Percentiles rank a stretch among this genome's conserved stretches.
Evolutionary conservation across 2,797 vertebrate genomes (phyloP).

Genomic region (Ataeniobius toweri): DNA sequence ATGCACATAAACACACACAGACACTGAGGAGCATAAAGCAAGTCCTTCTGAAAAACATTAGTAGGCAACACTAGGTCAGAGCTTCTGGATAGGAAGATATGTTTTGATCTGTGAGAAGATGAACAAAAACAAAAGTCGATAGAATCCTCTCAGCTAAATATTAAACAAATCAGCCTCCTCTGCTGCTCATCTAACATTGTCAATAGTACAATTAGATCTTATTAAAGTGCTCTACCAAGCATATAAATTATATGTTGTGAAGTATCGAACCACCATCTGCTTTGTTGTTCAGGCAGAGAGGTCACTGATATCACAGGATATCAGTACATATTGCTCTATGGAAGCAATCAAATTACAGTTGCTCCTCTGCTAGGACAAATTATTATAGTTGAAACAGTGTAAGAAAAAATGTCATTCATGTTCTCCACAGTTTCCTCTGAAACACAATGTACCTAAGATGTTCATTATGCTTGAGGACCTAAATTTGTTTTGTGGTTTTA

Average conservation of each 20-base stretch:
- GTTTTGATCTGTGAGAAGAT: conserved; percentile 76
- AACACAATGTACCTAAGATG: background rate
- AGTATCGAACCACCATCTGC: conserved; percentile 37
- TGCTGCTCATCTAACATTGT: conserved; percentile 61
- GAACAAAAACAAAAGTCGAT: conserved; percentile 75
- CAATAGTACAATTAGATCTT: conserved; percentile 73
- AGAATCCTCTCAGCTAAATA: conserved; percentile 72
- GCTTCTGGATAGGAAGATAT: conserved; percentile 68
- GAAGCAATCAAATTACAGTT: conserved; percentile 46
- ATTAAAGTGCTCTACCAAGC: conserved; percentile 62
- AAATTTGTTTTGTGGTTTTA: background rate
- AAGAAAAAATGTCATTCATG: background rate
- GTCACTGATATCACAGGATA: conserved; percentile 30
- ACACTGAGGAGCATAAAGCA: conserved; percentile 15
- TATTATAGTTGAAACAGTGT: background rate
- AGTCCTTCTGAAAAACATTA: conserved; percentile 72
- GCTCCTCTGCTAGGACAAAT: conserved; percentile 21
- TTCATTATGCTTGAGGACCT: background rate
- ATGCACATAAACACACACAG: conserved; percentile 66
- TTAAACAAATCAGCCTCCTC: conserved; percentile 78
- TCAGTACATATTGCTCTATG: conserved; percentile 45
- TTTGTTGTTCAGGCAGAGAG: conserved; percentile 47
- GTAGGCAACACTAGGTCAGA: conserved; percentile 74
- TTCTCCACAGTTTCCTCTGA: background rate
- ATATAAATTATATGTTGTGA: conserved; percentile 60